Evolutionary conservation across 2,888 invertebrate genomes (phyloP).

Genomic region (Philopedon plagiatum): DNA sequence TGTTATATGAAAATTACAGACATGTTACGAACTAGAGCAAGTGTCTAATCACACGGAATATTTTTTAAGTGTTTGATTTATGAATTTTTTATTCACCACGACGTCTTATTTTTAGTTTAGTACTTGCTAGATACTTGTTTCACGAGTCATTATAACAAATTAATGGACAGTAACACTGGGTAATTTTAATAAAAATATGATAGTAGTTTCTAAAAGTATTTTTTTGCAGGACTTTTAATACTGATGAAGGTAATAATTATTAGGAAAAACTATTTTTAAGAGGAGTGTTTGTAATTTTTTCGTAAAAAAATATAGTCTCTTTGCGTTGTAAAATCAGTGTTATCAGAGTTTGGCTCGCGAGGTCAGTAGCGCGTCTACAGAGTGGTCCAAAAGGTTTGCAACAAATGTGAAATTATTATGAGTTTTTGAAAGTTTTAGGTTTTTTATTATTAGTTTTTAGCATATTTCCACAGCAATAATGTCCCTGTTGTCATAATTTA

Average conservation of each 20-base stretch:
- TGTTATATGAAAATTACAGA: constrained; percentile 34
- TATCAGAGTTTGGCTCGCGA: too few relatives aligned
- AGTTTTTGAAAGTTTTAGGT: too few relatives aligned
- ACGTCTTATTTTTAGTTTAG: constrained; percentile 6
- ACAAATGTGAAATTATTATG: too few relatives aligned
- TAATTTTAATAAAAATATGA: constrained; percentile 5
- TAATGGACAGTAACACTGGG: constrained; percentile 24
- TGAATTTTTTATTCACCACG: constrained; percentile 30
- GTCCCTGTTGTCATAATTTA: too few relatives aligned
- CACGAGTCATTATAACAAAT: constrained; percentile 20
- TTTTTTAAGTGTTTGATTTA: constrained; percentile 23
- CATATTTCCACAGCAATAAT: too few relatives aligned
- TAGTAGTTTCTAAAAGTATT: constrained; percentile 1
- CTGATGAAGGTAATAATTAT: background rate
- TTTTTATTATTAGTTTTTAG: too few relatives aligned
- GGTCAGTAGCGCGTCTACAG: too few relatives aligned
- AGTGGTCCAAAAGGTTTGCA: too few relatives aligned
- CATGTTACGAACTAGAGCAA: constrained; percentile 37
- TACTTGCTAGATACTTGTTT: constrained; percentile 3
- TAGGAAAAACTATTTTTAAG: too few relatives aligned
- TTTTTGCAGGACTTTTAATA: constrained; percentile 4
- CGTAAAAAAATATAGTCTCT: too few relatives aligned
- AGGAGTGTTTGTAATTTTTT: too few relatives aligned
- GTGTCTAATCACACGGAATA: constrained; percentile 38
- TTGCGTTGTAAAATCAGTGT: too few relatives aligned